Percentiles rank a stretch among this genome's conserved stretches.
Evolutionary conservation across 2,888 invertebrate species (phyloP).

Genomic region (Clostera curtula): DNA sequence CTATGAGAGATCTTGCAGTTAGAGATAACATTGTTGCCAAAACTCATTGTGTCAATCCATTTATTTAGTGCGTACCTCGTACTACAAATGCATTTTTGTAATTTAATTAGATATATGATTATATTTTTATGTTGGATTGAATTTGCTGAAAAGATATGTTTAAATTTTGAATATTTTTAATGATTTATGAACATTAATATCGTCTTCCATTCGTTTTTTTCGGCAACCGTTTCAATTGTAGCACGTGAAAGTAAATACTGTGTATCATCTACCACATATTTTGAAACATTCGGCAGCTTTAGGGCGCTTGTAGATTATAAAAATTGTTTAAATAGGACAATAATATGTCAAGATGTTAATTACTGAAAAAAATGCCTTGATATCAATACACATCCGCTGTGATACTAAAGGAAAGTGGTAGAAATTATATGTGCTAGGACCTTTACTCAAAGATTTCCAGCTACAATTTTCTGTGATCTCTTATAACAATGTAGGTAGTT

Average conservation of each 20-base stretch:
- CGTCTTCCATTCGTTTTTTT: constrained; percentile 69
- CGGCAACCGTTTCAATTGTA: constrained; percentile 65
- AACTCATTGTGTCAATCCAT: constrained; percentile 42
- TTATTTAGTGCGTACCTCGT: constrained; percentile 35
- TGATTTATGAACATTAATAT: constrained; percentile 28
- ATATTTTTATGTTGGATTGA: constrained; percentile 46
- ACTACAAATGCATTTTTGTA: constrained; percentile 67
- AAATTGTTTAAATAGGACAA: constrained; percentile 39
- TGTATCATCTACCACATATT: constrained; percentile 45
- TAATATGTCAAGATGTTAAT: constrained; percentile 47
- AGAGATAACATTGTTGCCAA: constrained; percentile 48
- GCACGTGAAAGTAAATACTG: constrained; percentile 42
- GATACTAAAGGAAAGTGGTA: constrained; percentile 69
- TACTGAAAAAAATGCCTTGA: constrained; percentile 56
- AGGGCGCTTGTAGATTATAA: constrained; percentile 14
- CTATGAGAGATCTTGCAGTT: constrained; percentile 37
- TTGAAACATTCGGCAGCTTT: constrained; percentile 30
- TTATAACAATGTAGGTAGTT: constrained; percentile 68
- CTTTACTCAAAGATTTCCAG: constrained; percentile 73
- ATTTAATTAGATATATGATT: constrained; percentile 60
- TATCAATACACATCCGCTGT: constrained; percentile 61
- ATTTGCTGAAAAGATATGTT: constrained; percentile 44
- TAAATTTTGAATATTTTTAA: constrained; percentile 33
- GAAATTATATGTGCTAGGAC: constrained; percentile 55
- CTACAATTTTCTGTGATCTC: constrained; percentile 78